Base-by-base conservation (phyloP, 1,140 invertebrate species). In the Euura saliciscinereae region DNA sequence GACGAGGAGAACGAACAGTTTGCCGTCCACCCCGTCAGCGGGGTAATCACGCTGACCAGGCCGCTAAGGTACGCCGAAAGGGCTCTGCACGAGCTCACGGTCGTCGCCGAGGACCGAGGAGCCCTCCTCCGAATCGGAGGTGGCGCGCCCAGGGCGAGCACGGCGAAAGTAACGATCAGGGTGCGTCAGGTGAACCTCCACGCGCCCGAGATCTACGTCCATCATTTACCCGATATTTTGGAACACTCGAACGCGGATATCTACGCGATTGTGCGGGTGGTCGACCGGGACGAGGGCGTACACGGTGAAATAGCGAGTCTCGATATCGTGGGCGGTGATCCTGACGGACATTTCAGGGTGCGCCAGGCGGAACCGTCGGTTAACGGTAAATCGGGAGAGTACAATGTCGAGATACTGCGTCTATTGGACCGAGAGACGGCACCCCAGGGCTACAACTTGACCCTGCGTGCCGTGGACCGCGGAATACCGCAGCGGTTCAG, bases 1-100 rank as follows among this genome's bases (percentile, higher is more conserved):
- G 88, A 91, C n/a, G 91, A 97, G 73, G 87, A 90, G 13, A 96
- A 93, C 5, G 92, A 95, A 76, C 91, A 93, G 74, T 98, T 98
- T 84, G 94, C 96, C 5, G 92, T 98, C 71, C 96, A 99, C 88
- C 96, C 97, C 8, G 96, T 96, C 44, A 95, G 92, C 10, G 98
- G 97, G 3, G 91, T 96, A 7, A 91, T 99, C 59, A 94, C 94
- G 2, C 89, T 98, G 6, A 95, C 96, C 2, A 91, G 95, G 78
- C 92, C 93, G 13, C 88, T 98, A 45, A 90, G 88, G 71, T 94
- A 92, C 77, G 88, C 90, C 28, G 93, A 95, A 65, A 89, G 88
- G 66, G 88, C 91, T 0, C 86, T 90, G 65, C 93, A 96, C 84
- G 91, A 94, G 74, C 84, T 98, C 42, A 91, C 90, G 3, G 94